A percentile compares a stretch with the other conserved stretches of the same genome.
Evolutionary conservation across 2,113 vertebrate genomes (phyloP).

Genomic region (Cavia aperea): DNA sequence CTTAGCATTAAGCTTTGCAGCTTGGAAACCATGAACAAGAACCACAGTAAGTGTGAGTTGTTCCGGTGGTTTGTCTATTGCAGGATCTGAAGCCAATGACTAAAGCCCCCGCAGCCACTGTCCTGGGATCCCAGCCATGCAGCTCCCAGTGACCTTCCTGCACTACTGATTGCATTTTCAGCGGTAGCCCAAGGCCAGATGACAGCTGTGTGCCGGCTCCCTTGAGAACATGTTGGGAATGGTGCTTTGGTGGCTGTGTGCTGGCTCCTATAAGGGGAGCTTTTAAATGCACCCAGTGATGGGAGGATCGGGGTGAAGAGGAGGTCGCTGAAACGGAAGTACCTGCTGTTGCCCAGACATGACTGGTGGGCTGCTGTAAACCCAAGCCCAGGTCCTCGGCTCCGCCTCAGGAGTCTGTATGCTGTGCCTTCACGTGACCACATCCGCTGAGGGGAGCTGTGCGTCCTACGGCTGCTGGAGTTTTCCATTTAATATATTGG

Average conservation of each 20-base stretch:
- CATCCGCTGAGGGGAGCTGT: not conserved
- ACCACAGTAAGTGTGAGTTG: not conserved
- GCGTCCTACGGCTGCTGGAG: not conserved
- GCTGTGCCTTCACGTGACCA: not conserved
- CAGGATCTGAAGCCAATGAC: not conserved
- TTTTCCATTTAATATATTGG: not conserved
- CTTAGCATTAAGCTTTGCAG: not conserved
- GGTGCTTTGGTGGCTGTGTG: not conserved
- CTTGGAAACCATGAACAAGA: constrained; percentile 19
- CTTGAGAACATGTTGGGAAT: not conserved
- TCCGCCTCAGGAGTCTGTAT: not conserved
- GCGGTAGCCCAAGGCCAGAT: constrained; percentile 11
- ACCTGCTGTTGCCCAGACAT: not conserved
- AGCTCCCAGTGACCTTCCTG: not conserved
- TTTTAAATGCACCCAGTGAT: constrained; percentile 6
- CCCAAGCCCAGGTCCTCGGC: not conserved
- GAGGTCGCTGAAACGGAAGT: not conserved
- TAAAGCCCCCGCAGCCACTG: not conserved
- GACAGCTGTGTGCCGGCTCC: constrained; percentile 31
- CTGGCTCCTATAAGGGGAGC: not conserved
- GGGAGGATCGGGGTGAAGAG: not conserved
- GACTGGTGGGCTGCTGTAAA: not conserved
- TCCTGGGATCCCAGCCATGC: not conserved
- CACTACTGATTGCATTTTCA: not conserved
- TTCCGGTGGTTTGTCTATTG: not conserved